Evolutionary conservation across 2,113 vertebrate genomes (phyloP).

Genomic region (Brachionichthys hirsutus): DNA sequence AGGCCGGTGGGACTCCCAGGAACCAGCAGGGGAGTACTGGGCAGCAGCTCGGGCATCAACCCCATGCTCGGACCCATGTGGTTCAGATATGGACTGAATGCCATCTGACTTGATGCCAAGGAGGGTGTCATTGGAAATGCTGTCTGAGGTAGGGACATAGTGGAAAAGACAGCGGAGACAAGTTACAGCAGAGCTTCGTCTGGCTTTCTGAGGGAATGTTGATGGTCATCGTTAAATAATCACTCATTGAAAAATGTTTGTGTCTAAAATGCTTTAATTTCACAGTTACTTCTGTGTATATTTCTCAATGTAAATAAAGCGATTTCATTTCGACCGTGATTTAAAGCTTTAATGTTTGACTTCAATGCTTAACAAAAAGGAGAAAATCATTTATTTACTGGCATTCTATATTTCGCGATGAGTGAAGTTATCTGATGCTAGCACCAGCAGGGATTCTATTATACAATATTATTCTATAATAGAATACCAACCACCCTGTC

Average conservation of each 20-base stretch:
- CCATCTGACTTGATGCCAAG: constrained; percentile 88
- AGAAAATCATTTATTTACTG: neutral
- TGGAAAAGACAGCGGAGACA: neutral
- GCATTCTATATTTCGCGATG: neutral
- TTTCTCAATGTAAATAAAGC: neutral
- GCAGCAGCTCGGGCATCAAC: constrained; percentile 92
- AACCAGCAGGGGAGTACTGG: constrained; percentile 88
- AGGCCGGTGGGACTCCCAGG: constrained; percentile 88
- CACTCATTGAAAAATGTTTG: no score
- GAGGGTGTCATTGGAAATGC: constrained; percentile 90
- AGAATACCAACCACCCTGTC: neutral
- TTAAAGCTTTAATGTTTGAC: no score
- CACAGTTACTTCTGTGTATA: neutral
- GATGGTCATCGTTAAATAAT: neutral
- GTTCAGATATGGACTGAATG: constrained; percentile 93
- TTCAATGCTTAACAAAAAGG: neutral
- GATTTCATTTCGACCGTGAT: neutral
- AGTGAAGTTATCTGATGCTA: no score
- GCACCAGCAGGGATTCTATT: neutral
- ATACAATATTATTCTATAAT: neutral
- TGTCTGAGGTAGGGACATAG: constrained; percentile 71
- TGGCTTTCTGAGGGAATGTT: constrained; percentile 9
- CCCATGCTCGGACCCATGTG: constrained; percentile 91
- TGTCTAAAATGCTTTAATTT: neutral
- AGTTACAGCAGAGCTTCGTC: constrained; percentile 15